A percentile compares a stretch with the other conserved stretches of the same genome.
These are phyloP conservation scores for Argyresthia goedartella DNA, from an alignment of 2,888 invertebrate genomes.

Conservation along the genomic window DNA sequence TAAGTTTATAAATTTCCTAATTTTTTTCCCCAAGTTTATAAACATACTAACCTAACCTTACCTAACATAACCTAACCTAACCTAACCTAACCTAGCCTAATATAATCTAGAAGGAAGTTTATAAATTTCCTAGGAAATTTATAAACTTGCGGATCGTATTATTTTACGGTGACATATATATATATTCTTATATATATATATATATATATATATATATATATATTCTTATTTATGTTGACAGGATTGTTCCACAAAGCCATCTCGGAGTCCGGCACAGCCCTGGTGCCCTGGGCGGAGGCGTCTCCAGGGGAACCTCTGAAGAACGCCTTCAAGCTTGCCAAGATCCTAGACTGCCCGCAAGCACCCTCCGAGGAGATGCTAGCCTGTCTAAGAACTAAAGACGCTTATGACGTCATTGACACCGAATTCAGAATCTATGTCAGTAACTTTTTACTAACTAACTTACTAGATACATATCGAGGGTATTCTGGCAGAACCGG, in stretches of 20 bases:
- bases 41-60: no score
- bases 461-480: not conserved
- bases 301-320: conserved; percentile 70
- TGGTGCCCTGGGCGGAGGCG: conserved; percentile 77
- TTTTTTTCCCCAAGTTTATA: no score
- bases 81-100: no score
- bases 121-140: no score
- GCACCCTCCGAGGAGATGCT: conserved; percentile 63
- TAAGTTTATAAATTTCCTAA: no score
- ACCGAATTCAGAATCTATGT: conserved; percentile 79
- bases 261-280: conserved; percentile 80
- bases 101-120: no score
- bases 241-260: conserved; percentile 80
- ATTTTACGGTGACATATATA: no score
- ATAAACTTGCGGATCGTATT: no score
- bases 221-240: conserved; percentile 20
- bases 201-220: no score
- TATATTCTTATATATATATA: no score
- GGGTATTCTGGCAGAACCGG: no score
- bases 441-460: conserved; percentile 24
- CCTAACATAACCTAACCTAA: no score
- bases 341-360: conserved; percentile 72
- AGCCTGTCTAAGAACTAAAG: conserved; percentile 72
- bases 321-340: conserved; percentile 72
- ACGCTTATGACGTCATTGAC: conserved; percentile 74